Evolutionary conservation across 2,888 invertebrate genomes (phyloP), one percentile per base, ranked within the genome.

Genomic region (Drosophila nr. perissopoda): DNA sequence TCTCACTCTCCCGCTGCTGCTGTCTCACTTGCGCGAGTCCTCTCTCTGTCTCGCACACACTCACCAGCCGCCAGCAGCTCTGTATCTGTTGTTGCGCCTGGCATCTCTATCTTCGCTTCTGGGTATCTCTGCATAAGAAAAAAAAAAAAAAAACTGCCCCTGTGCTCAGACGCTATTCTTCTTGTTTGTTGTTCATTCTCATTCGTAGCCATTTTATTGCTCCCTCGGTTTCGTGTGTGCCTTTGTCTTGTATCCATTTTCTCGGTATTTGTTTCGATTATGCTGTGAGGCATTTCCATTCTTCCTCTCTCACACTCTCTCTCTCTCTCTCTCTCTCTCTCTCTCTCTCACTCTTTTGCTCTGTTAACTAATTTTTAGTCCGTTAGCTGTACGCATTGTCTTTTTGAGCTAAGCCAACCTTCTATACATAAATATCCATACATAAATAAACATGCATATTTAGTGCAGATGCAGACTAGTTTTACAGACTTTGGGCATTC

Each of bases 181-280:
- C 56, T 29, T 31, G 42, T 66, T 67, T 68, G 72, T 66, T 64
- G 64, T 73, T 62, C 79, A 83, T 83, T 85, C 77, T 81, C 73
- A 62, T 71, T 86, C 78, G 84, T 58, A 77, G 87, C 84, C 89
- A 88, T 85, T 89, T 89, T 84, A 86, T 76, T 81, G 75, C 75
- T 76, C 65, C 74, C 72, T 79, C 80, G 65, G 49, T 53, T 76
- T 74, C 66, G 69, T 69, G 54, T 58, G 49, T 63, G 71, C 51
- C 57, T 68, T 66, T 74, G 79, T 73, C 70, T 73, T 64, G 71
- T 59, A 74, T 86, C 68, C 74, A 76, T 68, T 65, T 72, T 67
- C 71, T 71, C 54, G 49, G 73, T 74, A 76, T 73, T 79, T 59
- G 51, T 29, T 48, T 49, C 54, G 56, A 29, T 42, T 61, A 40